A percentile compares a stretch with the other conserved stretches of the same genome.
These are phyloP conservation scores for Hippocampus mohnikei DNA, from an alignment of 2,113 vertebrate species.

Conservation along the genomic window DNA sequence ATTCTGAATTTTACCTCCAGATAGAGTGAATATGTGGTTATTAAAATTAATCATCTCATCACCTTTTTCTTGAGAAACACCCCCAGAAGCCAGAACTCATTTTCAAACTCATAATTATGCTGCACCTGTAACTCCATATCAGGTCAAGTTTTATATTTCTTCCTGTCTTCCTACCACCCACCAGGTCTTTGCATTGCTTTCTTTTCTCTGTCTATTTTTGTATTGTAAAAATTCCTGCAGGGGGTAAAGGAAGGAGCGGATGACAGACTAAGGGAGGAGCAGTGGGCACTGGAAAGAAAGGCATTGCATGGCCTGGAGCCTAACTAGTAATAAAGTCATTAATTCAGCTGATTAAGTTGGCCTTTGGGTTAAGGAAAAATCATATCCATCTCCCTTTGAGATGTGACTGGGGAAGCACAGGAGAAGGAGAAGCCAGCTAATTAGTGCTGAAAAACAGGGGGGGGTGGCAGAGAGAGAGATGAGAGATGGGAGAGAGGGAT, in stretches of 20 bases:
- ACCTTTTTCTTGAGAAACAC: neutral
- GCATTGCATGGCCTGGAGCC: conserved; percentile 67
- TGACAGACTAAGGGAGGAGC: conserved; percentile 30
- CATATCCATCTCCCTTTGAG: conserved; percentile 78
- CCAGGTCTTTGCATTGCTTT: conserved; percentile 2
- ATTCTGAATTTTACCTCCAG: conserved; percentile 24
- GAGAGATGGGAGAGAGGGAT: conserved; percentile 34
- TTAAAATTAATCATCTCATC: conserved; percentile 12
- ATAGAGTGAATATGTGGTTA: conserved; percentile 6
- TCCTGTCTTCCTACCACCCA: conserved; percentile 24
- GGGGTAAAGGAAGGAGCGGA: conserved; percentile 33
- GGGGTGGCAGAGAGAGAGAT: conserved; percentile 47
- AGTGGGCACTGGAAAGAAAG: conserved; percentile 59
- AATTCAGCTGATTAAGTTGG: conserved; percentile 83
- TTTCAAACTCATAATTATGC: conserved; percentile 34
- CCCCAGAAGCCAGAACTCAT: conserved; percentile 13
- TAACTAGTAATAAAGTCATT: conserved; percentile 79
- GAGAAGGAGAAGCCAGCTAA: conserved; percentile 72
- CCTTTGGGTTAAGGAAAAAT: conserved; percentile 82
- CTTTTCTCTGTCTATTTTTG: conserved; percentile 50
- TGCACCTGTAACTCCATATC: conserved; percentile 25
- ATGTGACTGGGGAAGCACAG: conserved; percentile 73
- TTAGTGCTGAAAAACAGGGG: conserved; percentile 71
- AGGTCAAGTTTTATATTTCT: conserved; percentile 30
- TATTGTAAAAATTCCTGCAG: conserved; percentile 51